A percentile compares a stretch with the other conserved stretches of the same genome.
Evolutionary conservation across 1,140 invertebrate genomes (phyloP).

Genomic region (Drosophila pruinosa): DNA sequence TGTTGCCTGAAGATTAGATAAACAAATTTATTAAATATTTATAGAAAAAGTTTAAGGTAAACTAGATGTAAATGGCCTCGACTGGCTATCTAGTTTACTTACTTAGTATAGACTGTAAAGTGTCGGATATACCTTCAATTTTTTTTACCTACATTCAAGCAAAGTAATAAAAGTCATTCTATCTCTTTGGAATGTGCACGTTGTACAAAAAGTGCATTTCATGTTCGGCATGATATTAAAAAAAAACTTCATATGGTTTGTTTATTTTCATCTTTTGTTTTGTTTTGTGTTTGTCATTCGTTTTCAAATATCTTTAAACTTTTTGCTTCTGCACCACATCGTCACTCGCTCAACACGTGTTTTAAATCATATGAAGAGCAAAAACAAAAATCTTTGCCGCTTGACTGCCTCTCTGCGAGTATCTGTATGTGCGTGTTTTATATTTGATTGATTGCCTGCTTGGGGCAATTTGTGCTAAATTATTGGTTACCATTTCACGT

Average conservation of each 20-base stretch:
- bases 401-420: background rate
- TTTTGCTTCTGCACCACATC: conserved; percentile 4
- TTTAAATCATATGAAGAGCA: background rate
- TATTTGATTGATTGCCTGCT: conserved; percentile 44
- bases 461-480: conserved; percentile 19
- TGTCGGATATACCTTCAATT: background rate
- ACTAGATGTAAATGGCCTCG: background rate
- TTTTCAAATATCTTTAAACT: conserved; percentile 8
- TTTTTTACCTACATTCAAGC: background rate
- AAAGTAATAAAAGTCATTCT: background rate
- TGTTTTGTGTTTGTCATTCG: conserved; percentile 32
- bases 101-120: background rate
- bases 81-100: background rate
- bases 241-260: background rate
- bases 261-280: conserved; percentile 11
- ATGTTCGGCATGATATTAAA: conserved; percentile 1
- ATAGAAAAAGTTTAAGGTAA: background rate
- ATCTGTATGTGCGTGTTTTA: conserved; percentile 25
- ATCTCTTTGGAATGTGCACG: background rate
- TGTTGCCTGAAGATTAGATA: background rate
- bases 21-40: background rate
- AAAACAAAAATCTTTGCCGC: background rate
- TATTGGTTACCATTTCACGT: conserved; percentile 34
- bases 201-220: conserved; percentile 4
- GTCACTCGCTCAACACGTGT: conserved; percentile 36